phyloP scores from a whole-genome alignment of 2,113 vertebrate genomes.

The Cichladusa arquata region DNA sequence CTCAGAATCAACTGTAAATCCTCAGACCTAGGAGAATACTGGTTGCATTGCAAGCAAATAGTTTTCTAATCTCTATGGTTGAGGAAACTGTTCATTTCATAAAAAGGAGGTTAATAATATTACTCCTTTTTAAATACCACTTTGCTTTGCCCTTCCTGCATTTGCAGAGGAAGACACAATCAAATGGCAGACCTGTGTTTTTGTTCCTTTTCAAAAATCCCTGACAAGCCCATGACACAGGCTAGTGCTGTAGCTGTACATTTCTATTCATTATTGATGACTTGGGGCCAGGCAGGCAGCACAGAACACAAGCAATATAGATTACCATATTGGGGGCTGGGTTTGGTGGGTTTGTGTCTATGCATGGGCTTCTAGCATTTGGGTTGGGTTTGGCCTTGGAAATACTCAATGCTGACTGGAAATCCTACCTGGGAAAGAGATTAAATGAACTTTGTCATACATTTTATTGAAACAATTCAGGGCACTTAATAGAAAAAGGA shows the following conservation, averaged over 20 bases:
- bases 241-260: constrained; percentile 83
- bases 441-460: not conserved
- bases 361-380: not conserved
- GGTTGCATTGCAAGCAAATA: not conserved
- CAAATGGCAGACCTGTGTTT: constrained; percentile 82
- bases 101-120: not conserved
- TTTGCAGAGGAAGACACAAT: constrained; percentile 58
- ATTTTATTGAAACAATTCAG: not conserved
- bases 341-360: not conserved
- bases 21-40: not conserved
- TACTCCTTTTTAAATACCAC: not conserved
- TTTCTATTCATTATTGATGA: constrained; percentile 96
- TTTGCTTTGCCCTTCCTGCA: not conserved
- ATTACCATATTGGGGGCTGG: constrained; percentile 76
- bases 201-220: constrained; percentile 82
- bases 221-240: constrained; percentile 81
- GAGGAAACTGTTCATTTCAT: not conserved
- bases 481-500: not conserved
- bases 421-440: not conserved
- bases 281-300: constrained; percentile 84
- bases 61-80: not conserved
- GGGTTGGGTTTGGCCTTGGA: not conserved
- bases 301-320: constrained; percentile 87
- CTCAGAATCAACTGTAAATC: not conserved
- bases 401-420: not conserved